Evolutionary conservation across 2,888 invertebrate species (phyloP), one percentile per base, ranked within the genome.

Genomic region (Zygaena filipendulae): DNA sequence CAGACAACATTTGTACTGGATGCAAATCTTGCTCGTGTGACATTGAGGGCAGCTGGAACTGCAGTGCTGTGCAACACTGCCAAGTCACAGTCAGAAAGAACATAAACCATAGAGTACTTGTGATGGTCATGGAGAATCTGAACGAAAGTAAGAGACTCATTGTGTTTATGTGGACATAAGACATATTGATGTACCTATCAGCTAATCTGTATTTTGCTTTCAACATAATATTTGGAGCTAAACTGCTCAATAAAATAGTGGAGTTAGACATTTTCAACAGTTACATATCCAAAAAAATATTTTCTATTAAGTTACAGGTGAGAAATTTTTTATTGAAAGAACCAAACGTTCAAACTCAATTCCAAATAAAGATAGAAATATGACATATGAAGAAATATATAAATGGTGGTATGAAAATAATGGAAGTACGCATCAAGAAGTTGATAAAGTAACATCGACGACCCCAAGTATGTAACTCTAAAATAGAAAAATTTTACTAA

Each of bases 1-100:
- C 37, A 68, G 69, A 62, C 1, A 68, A 64, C 34, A 41, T 53
- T 4, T 63, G 64, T 33, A 28, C 46, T 2, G 63, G 60, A 11
- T 69, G 69, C 35, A 47, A 38, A 12, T 38, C 29, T 1, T 68
- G 69, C 26, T 30, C 27, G 8, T 70, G 69, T 26, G 40, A 40
- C 12, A 28, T 29, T 1, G 23, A 30, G 0, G 64, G 64, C 8
- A 34, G 9, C 0, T 70, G 69, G 69, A 47, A 47, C 32, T 69
- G 69, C 38, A 40, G 16, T 8, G 5, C 5, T 1, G 24, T 25
- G 3, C 42, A 49, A 13, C 38, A 29, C 0, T 69, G 66, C 25
- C 39, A 38, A 3, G 25, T 35, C 1, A 41, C 40, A 8, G 19
- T 30, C 0, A 23, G 36, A 1, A 16, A 49, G 3, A 38, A 43